Evolutionary conservation across 2,113 vertebrate genomes (phyloP).

Genomic region (Butorides virescens): DNA sequence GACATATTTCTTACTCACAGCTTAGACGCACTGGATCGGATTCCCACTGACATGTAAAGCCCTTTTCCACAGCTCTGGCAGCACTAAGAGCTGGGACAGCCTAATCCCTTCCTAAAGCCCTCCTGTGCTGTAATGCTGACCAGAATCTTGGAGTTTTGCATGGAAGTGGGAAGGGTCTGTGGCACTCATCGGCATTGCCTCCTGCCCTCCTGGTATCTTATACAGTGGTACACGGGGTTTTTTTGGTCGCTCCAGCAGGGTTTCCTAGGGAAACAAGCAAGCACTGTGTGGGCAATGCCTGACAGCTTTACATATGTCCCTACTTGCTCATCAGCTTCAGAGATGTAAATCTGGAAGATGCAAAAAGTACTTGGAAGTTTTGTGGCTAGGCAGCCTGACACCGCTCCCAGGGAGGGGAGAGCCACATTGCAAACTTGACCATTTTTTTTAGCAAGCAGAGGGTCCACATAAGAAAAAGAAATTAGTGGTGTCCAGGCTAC

Average conservation of each 20-base stretch:
- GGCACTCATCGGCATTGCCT: background rate
- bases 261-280: background rate
- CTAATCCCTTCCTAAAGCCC: background rate
- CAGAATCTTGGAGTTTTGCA: background rate
- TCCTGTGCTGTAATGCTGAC: background rate
- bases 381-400: background rate
- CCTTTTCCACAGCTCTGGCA: conserved; percentile 8
- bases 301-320: background rate
- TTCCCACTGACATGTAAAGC: background rate
- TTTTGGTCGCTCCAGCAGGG: background rate
- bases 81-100: background rate
- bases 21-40: background rate
- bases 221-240: background rate
- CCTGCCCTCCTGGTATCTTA: background rate
- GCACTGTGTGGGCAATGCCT: accelerated
- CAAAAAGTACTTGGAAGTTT: background rate
- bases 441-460: background rate
- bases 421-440: accelerated
- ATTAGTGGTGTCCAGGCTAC: background rate
- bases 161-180: accelerated
- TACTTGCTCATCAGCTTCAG: background rate
- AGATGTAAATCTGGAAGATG: background rate
- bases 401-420: background rate
- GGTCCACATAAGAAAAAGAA: background rate
- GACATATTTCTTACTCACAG: conserved; percentile 18